These are phyloP conservation scores for Xiphophorus hellerii DNA, from an alignment of 2,113 vertebrate species.

Conservation along the genomic window DNA sequence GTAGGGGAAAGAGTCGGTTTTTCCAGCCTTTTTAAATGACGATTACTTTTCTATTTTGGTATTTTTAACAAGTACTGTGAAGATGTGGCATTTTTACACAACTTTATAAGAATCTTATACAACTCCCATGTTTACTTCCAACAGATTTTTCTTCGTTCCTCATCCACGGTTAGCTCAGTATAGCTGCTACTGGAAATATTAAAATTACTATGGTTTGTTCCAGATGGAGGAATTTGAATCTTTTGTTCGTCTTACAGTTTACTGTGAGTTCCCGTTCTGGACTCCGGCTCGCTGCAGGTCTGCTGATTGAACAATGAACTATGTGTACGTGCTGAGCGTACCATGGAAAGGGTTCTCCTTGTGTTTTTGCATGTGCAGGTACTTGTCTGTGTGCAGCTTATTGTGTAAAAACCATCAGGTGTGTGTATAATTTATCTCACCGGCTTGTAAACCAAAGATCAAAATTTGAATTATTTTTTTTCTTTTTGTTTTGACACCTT, in stretches of 20 bases:
- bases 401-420: slow-evolving; percentile 22
- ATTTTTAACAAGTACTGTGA: too few relatives aligned
- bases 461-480: too few relatives aligned
- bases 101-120: background rate
- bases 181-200: background rate
- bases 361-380: slow-evolving; percentile 19
- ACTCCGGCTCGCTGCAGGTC: slow-evolving; percentile 5
- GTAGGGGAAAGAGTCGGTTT: too few relatives aligned
- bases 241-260: background rate
- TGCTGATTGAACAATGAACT: slow-evolving; percentile 1
- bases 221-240: background rate
- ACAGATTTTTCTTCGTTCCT: slow-evolving; percentile 30
- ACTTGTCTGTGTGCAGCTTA: background rate
- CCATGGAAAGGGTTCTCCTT: background rate
- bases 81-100: background rate
- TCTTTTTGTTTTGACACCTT: slow-evolving; percentile 62
- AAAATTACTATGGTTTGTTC: background rate
- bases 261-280: background rate
- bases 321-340: background rate
- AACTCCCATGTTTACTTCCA: too few relatives aligned
- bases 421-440: slow-evolving; percentile 52
- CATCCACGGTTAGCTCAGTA: background rate
- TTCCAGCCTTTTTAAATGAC: too few relatives aligned
- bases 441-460: background rate
- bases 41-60: too few relatives aligned